These are phyloP conservation scores for Apotomis turbidana DNA, from an alignment of 2,888 invertebrate species.

Conservation along the genomic window DNA sequence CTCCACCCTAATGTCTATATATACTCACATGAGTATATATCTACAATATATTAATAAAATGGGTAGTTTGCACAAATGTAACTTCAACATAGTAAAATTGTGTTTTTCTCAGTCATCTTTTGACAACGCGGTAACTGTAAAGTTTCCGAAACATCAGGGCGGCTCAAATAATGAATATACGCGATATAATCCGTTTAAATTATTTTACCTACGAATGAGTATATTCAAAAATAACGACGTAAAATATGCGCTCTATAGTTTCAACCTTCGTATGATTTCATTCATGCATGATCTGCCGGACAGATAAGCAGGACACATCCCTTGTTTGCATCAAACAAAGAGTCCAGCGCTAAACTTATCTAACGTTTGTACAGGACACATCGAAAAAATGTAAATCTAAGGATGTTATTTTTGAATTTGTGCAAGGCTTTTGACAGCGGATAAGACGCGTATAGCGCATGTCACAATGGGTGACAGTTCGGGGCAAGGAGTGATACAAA, in stretches of 20 bases:
- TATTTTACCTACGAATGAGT: background rate
- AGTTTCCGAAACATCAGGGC: too few species aligned
- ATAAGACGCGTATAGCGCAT: constrained; percentile 60
- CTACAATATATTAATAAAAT: too few species aligned
- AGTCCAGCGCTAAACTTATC: constrained; percentile 76
- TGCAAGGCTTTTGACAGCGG: constrained; percentile 82
- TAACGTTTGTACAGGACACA: constrained; percentile 75
- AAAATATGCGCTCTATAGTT: constrained; percentile 39
- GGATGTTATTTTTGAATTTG: constrained; percentile 82
- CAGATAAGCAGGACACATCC: constrained; percentile 76
- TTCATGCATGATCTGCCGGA: constrained; percentile 60
- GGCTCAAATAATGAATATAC: too few species aligned
- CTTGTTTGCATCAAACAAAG: constrained; percentile 81
- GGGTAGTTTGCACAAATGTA: too few species aligned
- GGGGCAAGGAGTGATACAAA: constrained; percentile 74
- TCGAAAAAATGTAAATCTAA: constrained; percentile 69
- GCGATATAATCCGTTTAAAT: too few species aligned
- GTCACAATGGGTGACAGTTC: constrained; percentile 78
- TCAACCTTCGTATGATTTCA: constrained; percentile 56
- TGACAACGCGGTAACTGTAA: too few species aligned
- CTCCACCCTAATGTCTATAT: too few species aligned
- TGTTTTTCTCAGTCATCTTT: too few species aligned
- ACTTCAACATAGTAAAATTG: too few species aligned
- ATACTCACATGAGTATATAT: too few species aligned
- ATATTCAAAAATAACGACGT: constrained; percentile 19